A percentile compares a stretch with the other conserved stretches of the same genome.
These are phyloP conservation scores for Tinea trinotella DNA, from an alignment of 2,888 invertebrate genomes.

Conservation along the genomic window DNA sequence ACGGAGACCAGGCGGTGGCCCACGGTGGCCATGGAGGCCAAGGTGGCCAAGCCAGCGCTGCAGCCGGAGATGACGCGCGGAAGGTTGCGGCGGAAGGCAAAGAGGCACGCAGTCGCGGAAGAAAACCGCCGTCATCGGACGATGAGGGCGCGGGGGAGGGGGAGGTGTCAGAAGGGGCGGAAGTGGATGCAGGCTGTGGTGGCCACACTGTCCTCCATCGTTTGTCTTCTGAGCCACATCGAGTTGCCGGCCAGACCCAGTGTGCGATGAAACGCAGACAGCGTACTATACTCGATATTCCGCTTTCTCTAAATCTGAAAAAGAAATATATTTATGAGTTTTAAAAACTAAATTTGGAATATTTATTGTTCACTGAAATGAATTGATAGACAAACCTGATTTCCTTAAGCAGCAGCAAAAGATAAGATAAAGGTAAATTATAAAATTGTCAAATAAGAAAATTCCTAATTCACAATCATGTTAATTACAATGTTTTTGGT, in stretches of 20 bases:
- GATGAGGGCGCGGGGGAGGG: slow-evolving; percentile 64
- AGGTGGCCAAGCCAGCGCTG: slow-evolving; percentile 57
- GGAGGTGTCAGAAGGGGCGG: slow-evolving; percentile 31
- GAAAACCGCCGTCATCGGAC: slow-evolving; percentile 89
- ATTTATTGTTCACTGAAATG: no score
- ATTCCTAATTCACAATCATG: no score
- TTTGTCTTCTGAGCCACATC: slow-evolving; percentile 58
- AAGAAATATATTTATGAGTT: no score
- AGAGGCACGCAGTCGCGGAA: slow-evolving; percentile 70
- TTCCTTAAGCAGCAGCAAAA: slow-evolving; percentile 46
- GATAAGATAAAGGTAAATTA: slow-evolving; percentile 18
- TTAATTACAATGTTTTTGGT: no score
- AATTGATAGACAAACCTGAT: slow-evolving; percentile 48
- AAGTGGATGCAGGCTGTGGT: slow-evolving; percentile 38
- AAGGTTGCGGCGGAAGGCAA: slow-evolving; percentile 74
- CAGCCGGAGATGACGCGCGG: slow-evolving; percentile 59
- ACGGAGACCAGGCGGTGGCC: slow-evolving; percentile 76
- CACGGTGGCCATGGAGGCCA: slow-evolving; percentile 78
- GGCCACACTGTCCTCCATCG: slow-evolving; percentile 37
- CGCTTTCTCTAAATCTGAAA: slow-evolving; percentile 90
- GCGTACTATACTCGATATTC: slow-evolving; percentile 93
- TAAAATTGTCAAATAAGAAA: no score
- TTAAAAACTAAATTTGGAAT: no score
- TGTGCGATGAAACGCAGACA: slow-evolving; percentile 71
- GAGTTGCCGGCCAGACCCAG: slow-evolving; percentile 84